Conservation (phyloP, 2,113 vertebrate genomes). For the Laticauda laticaudata region DNA sequence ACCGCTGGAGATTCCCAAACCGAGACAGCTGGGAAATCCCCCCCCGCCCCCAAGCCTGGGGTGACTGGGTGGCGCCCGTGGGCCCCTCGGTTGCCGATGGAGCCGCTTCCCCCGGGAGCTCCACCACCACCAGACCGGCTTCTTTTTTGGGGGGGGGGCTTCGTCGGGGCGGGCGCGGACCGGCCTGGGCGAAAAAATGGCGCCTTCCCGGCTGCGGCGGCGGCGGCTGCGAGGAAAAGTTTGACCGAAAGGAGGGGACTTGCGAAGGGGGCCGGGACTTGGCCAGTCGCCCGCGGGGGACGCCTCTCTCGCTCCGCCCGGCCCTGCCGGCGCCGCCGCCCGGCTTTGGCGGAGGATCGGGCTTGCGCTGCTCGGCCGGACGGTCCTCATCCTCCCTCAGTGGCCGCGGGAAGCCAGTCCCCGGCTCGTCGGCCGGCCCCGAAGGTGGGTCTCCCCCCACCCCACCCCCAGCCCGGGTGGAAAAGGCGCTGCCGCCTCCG, state of each 20-base stretch:
- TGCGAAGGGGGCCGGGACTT: background rate
- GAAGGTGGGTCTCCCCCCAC: background rate
- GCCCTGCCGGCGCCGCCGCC: background rate
- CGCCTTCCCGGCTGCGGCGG: slow-evolving; percentile 4
- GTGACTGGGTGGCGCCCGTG: background rate
- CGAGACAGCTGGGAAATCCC: background rate
- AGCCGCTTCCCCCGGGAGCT: accelerated
- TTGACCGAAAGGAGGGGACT: background rate
- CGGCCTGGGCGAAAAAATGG: slow-evolving; percentile 21
- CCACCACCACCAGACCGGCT: too few species aligned
- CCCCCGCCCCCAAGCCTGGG: background rate
- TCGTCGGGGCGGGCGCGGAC: background rate
- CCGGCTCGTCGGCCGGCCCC: background rate
- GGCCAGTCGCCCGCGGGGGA: background rate
- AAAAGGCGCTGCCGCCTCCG: background rate
- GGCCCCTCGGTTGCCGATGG: background rate
- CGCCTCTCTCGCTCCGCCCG: background rate
- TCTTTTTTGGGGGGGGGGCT: background rate
- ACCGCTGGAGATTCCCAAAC: background rate
- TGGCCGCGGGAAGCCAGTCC: background rate
- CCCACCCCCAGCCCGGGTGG: background rate
- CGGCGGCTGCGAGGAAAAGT: background rate
- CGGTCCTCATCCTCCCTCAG: too few species aligned
- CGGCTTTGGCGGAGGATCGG: background rate
- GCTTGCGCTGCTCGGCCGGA: background rate